Base-by-base conservation (phyloP, 2,113 vertebrate species). In the Sturnira hondurensis region DNA sequence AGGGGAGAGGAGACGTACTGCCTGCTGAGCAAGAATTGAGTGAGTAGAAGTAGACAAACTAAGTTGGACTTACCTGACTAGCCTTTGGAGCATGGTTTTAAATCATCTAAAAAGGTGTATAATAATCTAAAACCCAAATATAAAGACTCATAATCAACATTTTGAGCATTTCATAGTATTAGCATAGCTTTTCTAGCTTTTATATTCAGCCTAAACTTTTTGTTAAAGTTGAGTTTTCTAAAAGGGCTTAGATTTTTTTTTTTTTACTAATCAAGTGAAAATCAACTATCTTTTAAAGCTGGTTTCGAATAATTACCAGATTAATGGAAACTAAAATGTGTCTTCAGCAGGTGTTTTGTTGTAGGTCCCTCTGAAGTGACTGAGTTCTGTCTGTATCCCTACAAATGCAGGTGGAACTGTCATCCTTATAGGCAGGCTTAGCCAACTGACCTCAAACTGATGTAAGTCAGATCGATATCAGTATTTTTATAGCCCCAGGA, bases 181-280 rank as follows among this genome's bases (percentile, higher is more conserved):
- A 76, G 26, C 54, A 84, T 85, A 43, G 58, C 31, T 90, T 67
- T 78, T 83, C 74, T 86, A 61, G 84, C 45, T 92, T 92, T 83
- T 86, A 61, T 86, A 67, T 16, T 94, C 24, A 92, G 20, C 88
- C 38, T 89, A 68, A 86, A 50, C 33, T 78, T 94, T 89, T 70
- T 74, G 7, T 71, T 84, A 93, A 88, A 95, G 28, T 71, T n/a
- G 13, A 43, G 85, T 77, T 90, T 96, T 68, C 22, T 83, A 70
- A 94, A 89, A 86, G 6, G 24, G 15, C 41, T 76, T 41, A 50
- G 5, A 22, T 41, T 78, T 41, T 78, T 41, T 78, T 41, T 78
- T 58, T 70, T 31, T 38, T 5, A 74, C n/a, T 26, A 88, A 22
- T 94, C 70, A 88, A 85, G 38, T 82, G 38, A 94, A n/a, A 87